phyloP scores from a whole-genome alignment of 2,113 vertebrate genomes.

The Myodes glareolus region DNA sequence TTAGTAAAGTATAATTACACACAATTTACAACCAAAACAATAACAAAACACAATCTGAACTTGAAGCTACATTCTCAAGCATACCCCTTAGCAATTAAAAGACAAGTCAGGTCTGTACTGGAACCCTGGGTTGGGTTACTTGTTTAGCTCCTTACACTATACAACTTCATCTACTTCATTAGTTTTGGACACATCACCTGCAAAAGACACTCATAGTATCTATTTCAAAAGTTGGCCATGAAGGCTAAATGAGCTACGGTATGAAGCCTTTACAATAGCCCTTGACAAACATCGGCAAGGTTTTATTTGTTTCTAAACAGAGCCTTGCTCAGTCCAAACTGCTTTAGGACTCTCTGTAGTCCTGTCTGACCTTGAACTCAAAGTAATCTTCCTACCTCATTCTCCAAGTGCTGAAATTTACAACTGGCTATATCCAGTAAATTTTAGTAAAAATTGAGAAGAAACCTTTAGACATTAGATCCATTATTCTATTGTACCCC shows the following conservation, averaged over 20 bases:
- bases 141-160: neutral
- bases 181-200: neutral
- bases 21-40: slow-evolving; percentile 50
- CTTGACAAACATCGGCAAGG: neutral
- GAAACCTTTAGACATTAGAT: neutral
- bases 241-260: neutral
- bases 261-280: neutral
- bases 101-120: neutral
- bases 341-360: neutral
- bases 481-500: neutral
- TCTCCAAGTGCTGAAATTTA: neutral
- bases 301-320: neutral
- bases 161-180: neutral
- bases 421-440: neutral
- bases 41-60: neutral
- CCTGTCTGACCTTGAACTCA: neutral
- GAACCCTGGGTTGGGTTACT: neutral
- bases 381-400: neutral
- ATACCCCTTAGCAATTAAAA: neutral
- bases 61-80: neutral
- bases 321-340: neutral
- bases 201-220: neutral
- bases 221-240: neutral
- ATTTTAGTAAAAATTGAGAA: neutral
- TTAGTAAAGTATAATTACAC: neutral